Conservation (phyloP, 2,113 vertebrate species). For the Cyprinodon variegatus region DNA sequence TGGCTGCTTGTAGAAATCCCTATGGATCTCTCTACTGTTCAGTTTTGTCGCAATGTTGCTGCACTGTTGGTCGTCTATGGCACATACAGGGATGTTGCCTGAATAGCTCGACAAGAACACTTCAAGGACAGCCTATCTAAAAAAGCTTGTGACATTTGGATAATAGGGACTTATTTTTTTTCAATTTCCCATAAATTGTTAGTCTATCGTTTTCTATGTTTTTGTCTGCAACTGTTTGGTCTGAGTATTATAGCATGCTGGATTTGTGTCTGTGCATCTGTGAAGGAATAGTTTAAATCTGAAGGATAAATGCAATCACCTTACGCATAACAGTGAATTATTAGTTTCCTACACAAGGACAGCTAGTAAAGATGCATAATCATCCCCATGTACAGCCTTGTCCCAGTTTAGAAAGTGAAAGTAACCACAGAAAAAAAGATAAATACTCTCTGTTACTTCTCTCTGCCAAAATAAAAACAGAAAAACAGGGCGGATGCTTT, state of each 20-base stretch:
- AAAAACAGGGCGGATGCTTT: not conserved
- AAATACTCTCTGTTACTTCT: conserved; percentile 10
- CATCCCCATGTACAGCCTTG: conserved; percentile 46
- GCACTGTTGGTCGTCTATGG: conserved; percentile 36
- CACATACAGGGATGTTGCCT: conserved; percentile 24
- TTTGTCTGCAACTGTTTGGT: conserved; percentile 4
- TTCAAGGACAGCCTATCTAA: conserved; percentile 42
- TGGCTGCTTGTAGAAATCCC: conserved; percentile 19
- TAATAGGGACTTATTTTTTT: conserved; percentile 15
- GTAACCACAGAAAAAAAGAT: conserved; percentile 27
- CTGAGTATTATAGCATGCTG: conserved; percentile 5
- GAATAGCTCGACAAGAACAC: not conserved
- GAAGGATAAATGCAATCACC: conserved; percentile 61
- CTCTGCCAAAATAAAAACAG: conserved; percentile 12
- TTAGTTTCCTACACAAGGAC: conserved; percentile 62
- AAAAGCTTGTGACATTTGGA: conserved; percentile 15
- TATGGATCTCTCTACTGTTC: conserved; percentile 30
- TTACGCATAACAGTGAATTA: conserved; percentile 45
- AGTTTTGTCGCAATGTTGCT: conserved; percentile 25
- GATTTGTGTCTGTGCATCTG: not conserved
- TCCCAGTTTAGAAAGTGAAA: conserved; percentile 48
- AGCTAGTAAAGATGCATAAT: conserved; percentile 56
- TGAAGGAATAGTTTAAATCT: conserved; percentile 46
- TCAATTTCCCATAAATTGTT: conserved; percentile 29
- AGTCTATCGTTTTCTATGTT: conserved; percentile 24